Percentiles rank a stretch among this genome's conserved stretches.
Conservation (phyloP, 1,140 invertebrate genomes). For the Zophobas atratus region DNA sequence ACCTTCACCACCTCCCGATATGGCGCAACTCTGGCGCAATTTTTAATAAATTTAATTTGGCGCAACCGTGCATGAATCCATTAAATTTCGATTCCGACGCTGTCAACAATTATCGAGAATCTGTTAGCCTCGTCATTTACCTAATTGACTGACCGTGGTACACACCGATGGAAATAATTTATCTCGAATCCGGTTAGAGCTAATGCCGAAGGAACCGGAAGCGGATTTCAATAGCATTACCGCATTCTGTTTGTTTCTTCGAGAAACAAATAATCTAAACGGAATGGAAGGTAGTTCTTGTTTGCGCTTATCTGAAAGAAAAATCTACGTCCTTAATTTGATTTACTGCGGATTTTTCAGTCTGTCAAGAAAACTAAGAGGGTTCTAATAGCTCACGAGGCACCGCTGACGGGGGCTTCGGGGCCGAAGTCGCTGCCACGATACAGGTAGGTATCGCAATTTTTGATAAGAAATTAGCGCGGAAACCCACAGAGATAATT, state of each 20-base stretch:
- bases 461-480: neutral
- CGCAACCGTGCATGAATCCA: conserved; percentile 19
- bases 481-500: no score
- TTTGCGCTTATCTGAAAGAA: neutral
- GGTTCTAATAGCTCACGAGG: conserved; percentile 94
- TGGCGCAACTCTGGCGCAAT: conserved; percentile 1
- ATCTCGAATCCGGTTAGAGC: conserved; percentile 30
- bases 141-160: conserved; percentile 32
- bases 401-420: conserved; percentile 97
- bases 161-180: conserved; percentile 25
- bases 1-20: neutral
- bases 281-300: conserved; percentile 16
- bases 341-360: conserved; percentile 73
- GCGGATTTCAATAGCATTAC: conserved; percentile 30
- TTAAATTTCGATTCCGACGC: conserved; percentile 13
- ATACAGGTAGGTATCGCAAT: conserved; percentile 82
- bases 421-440: conserved; percentile 94
- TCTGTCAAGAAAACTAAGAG: conserved; percentile 96
- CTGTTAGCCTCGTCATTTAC: conserved; percentile 38
- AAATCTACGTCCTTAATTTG: conserved; percentile 8
- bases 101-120: conserved; percentile 35
- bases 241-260: conserved; percentile 32
- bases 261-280: conserved; percentile 25
- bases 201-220: conserved; percentile 27
- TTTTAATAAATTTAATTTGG: conserved; percentile 5